Evolutionary conservation across 2,888 invertebrate species (phyloP).

Genomic region (Myopa testacea): DNA sequence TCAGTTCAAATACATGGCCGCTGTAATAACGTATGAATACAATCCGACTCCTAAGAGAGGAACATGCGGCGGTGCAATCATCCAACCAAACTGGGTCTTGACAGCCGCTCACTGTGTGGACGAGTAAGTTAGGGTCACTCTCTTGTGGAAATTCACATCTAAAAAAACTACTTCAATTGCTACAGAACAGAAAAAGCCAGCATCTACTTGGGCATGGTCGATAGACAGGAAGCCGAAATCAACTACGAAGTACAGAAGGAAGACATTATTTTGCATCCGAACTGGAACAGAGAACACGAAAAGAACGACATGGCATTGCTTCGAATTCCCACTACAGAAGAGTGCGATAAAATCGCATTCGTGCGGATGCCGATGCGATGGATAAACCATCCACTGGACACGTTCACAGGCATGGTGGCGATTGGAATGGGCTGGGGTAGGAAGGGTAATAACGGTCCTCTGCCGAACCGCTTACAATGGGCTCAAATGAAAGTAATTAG

Average conservation of each 20-base stretch:
- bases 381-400: not conserved
- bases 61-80: not conserved
- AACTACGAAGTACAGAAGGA: not conserved
- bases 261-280: not conserved
- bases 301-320: not conserved
- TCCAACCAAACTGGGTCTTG: not conserved
- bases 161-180: not conserved
- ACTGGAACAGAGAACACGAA: not conserved
- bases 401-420: too few species aligned
- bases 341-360: not conserved
- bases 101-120: slow-evolving; percentile 14
- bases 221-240: not conserved
- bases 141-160: not conserved
- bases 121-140: not conserved
- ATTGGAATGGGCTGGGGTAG: not conserved
- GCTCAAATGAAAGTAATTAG: not conserved
- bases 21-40: too few species aligned
- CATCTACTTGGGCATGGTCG: not conserved
- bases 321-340: not conserved
- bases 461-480: not conserved
- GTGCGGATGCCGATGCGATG: not conserved
- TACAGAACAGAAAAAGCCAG: not conserved
- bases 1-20: not conserved
- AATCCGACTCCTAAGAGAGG: too few species aligned
- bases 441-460: not conserved